Base-by-base conservation (phyloP, 2,113 vertebrate genomes). In the Ceuthmochares aereus region DNA sequence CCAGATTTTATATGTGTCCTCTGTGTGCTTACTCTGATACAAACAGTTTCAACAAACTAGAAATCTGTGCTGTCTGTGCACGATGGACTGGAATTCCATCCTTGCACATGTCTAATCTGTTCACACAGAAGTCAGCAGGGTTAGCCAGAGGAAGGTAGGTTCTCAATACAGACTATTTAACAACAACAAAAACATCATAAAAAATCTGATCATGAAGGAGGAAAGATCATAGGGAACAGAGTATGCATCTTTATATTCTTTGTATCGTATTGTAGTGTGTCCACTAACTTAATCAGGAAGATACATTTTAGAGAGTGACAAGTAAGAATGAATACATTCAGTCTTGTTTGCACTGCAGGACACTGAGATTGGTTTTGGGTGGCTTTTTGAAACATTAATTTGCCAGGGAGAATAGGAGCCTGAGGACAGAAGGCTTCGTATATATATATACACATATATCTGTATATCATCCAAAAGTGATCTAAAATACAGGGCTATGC, bases 231-330 rank as follows among this genome's bases (percentile, higher is more conserved):
- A 12, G 29, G 43, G 80, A 90, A 86, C 83, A 86, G 68, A 40
- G 47, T 17, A 52, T 40, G 30, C 73, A 40, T 95, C 68, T 87
- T 86, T 74, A 84, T 86, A 70, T 20, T 86, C 90, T 90, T 73
- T 94, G 88, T 40, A 37, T 88, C 10, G 3, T 11, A 43, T 7
- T 70, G 60, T 47, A 45, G 47, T 89, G 47, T 92, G 89, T 90
- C 92, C 88, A 59, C 79, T 97, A 94, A 97, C 90, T 92, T 93
- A 96, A 96, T 96, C 92, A 97, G 95, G 92, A 96, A 96, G 96
- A 86, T 90, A 96, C 96, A 96, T 95, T 94, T 96, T 96, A 96
- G 85, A 84, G 68, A 88, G 85, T 94, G 96, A 95, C 95, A 95
- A 93, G 85, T 30, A 95, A 81, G 66, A 96, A 95, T 88, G 88